A percentile compares a stretch with the other conserved stretches of the same genome.
phyloP scores from a whole-genome alignment of 2,888 invertebrate genomes.

The Sminthurides aquaticus region DNA sequence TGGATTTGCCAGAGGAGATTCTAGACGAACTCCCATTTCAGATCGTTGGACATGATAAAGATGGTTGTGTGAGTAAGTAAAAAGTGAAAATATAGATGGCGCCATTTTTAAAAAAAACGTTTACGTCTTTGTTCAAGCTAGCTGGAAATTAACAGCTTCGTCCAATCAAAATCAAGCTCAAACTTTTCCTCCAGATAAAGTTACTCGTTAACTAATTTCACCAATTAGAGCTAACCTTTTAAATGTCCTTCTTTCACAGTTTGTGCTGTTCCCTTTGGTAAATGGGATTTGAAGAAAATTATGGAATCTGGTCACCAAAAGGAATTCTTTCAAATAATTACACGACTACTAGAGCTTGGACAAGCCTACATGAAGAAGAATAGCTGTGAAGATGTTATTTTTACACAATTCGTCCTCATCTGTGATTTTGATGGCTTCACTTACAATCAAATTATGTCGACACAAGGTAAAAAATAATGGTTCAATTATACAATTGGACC shows the following conservation, averaged over 20 bases:
- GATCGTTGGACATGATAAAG: background rate
- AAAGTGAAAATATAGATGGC: too few relatives aligned
- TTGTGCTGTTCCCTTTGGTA: background rate
- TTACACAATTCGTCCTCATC: background rate
- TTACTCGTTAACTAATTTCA: too few relatives aligned
- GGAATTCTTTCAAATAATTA: background rate
- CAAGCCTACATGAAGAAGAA: background rate
- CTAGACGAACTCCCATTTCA: background rate
- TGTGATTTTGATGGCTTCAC: conserved; percentile 11
- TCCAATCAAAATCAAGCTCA: too few relatives aligned
- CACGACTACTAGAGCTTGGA: background rate
- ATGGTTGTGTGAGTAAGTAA: conserved; percentile 5
- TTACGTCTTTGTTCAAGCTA: too few relatives aligned
- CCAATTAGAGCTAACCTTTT: too few relatives aligned
- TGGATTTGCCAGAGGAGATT: background rate
- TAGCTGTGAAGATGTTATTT: background rate
- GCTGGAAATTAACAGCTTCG: too few relatives aligned
- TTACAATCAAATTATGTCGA: background rate
- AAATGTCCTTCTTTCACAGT: too few relatives aligned
- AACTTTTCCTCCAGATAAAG: too few relatives aligned
- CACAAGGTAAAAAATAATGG: too few relatives aligned
- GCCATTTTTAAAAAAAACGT: too few relatives aligned
- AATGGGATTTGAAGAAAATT: conserved; percentile 8
- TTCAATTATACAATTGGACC: too few relatives aligned
- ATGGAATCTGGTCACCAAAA: conserved; percentile 1